Conservation (phyloP, 2,888 invertebrate species). For the Catotricha subobsoleta region DNA sequence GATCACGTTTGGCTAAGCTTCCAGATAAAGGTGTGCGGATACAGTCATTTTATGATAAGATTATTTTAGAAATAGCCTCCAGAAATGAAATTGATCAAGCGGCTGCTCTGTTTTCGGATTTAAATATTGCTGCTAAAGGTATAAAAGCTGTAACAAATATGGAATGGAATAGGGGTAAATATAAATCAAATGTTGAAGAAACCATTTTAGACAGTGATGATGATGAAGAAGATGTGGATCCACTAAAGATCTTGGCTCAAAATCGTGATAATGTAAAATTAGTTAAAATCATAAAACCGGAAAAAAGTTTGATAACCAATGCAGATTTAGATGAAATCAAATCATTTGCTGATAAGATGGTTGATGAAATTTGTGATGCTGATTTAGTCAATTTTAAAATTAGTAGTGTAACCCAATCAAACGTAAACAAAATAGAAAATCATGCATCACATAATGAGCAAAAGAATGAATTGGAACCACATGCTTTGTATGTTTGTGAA, state of each 20-base stretch:
- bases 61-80: conserved; percentile 19
- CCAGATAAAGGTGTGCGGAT: conserved; percentile 27
- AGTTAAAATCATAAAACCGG: conserved; percentile 17
- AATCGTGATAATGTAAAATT: conserved; percentile 21
- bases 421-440: not conserved
- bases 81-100: conserved; percentile 22
- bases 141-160: conserved; percentile 18
- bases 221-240: conserved; percentile 20
- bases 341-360: conserved; percentile 14
- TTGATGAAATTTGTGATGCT: not conserved
- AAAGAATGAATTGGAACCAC: conserved; percentile 17
- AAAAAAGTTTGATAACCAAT: conserved; percentile 19
- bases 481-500: conserved; percentile 16
- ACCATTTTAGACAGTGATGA: conserved; percentile 2
- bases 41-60: conserved; percentile 19
- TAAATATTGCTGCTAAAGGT: conserved; percentile 23
- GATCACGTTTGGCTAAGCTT: conserved; percentile 17
- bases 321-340: conserved; percentile 23
- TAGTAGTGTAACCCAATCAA: not conserved
- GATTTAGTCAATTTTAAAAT: not conserved
- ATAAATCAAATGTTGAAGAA: conserved; percentile 1
- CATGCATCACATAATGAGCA: not conserved
- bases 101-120: conserved; percentile 20
- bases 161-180: conserved; percentile 21
- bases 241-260: conserved; percentile 23